Percentiles rank a stretch among this genome's conserved stretches.
phyloP scores from a whole-genome alignment of 2,797 vertebrate species.

The Protosalanx chinensis region DNA sequence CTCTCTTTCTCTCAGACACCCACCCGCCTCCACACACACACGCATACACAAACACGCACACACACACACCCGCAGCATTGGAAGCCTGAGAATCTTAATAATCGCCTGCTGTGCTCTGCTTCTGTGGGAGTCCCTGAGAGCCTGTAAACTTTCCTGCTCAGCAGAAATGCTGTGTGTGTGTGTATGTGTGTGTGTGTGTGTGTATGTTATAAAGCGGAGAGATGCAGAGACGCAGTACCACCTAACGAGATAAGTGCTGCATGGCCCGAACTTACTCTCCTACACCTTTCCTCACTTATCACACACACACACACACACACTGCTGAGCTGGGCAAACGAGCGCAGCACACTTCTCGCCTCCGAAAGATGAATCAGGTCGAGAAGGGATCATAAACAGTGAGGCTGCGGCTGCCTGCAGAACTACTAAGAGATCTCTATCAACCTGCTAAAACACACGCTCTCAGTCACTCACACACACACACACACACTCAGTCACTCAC shows the following conservation, averaged over 20 bases:
- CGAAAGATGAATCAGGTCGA: no score
- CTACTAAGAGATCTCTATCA: no score
- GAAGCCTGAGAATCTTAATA: constrained; percentile 44
- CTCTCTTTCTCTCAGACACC: neutral
- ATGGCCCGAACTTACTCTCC: no score
- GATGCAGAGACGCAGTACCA: no score
- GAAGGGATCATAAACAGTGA: no score
- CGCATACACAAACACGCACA: constrained; percentile 7
- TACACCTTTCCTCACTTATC: neutral
- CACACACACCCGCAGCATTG: constrained; percentile 30
- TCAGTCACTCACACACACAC: neutral
- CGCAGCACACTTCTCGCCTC: no score
- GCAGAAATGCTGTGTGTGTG: constrained; percentile 46
- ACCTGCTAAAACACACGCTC: neutral
- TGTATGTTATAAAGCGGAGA: neutral
- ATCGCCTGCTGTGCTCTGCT: constrained; percentile 56
- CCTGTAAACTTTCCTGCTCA: constrained; percentile 43
- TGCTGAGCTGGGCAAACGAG: constrained; percentile 1
- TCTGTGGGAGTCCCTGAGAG: constrained; percentile 50
- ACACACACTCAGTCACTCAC: no score
- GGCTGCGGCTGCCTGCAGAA: no score
- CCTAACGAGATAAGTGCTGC: no score
- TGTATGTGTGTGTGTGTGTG: neutral
- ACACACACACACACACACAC: constrained; percentile 23
- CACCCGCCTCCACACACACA: neutral